Base-by-base conservation (phyloP, 2,113 vertebrate species). In the Xiphorhynchus elegans region DNA sequence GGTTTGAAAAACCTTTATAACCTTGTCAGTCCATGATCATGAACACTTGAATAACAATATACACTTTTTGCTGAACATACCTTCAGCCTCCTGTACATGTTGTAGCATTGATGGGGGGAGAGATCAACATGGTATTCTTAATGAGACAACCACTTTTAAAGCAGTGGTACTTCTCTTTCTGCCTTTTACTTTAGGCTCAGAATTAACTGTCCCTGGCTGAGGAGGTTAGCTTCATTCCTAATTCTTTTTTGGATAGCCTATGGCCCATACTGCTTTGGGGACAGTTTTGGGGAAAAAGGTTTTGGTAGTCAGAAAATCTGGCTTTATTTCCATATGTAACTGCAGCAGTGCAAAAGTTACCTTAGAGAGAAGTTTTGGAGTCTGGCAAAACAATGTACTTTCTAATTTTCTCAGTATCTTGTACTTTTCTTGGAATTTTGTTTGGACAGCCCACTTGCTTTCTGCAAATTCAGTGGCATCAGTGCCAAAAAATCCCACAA, bases 1-100 rank as follows among this genome's bases (percentile, higher is more conserved):
- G 14, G 7, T 58, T 24, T 83, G 23, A 33, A 88, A 73, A 79
- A 47, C 13, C 4, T 47, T 75, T n/a, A 0, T 25, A 37, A 55
- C 11, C 76, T 77, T 42, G 18, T 2, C 19, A 29, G 10, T 31
- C 17, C 0, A 0, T 25, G 35, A n/a, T 67, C 7, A 6, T 63
- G 39, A 84, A 56, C 17, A 11, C 25, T 56, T 60, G 18, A 72
- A 25, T 44, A 23, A 70, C 0, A 4, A 46, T 75, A 55, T 1
- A 10, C 2, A 6, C 9, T 40, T 73, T 13, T 12, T 66, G 35
- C 18, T 83, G n/a, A 80, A 39, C 3, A 4, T 37, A 10, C 18
- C 5, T 25, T 73, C 11, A 53, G 7, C 44, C 46, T 94, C 64
- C 58, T 47, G 28, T 37, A 69, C 17, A 15, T 64, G 10, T 14